Evolutionary conservation across 2,888 invertebrate genomes (phyloP).

Genomic region (Ophraella communa): DNA sequence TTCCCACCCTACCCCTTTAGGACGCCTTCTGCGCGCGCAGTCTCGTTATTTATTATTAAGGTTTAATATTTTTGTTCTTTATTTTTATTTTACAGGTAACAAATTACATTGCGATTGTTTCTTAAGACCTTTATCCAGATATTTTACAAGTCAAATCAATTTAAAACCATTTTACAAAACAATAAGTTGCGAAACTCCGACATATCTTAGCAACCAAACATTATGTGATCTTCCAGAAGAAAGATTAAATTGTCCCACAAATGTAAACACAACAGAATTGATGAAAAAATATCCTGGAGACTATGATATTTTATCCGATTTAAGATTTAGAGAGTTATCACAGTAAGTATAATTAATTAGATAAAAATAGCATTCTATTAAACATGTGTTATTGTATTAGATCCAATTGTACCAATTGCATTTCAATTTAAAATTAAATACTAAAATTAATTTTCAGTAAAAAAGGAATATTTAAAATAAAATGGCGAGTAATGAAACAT

Average conservation of each 20-base stretch:
- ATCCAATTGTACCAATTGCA: too few species aligned
- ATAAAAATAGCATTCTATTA: not conserved
- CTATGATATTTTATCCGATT: slow-evolving; percentile 74
- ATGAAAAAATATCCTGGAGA: slow-evolving; percentile 59
- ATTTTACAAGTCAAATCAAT: slow-evolving; percentile 62
- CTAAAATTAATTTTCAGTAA: slow-evolving; percentile 59
- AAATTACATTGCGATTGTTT: slow-evolving; percentile 80
- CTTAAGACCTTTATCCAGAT: slow-evolving; percentile 73
- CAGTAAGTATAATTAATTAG: slow-evolving; percentile 67
- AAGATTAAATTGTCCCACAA: slow-evolving; percentile 69
- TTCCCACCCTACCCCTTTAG: too few species aligned
- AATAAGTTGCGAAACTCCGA: slow-evolving; percentile 70
- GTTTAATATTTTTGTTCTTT: not conserved
- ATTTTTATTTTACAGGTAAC: slow-evolving; percentile 66
- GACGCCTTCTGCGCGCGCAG: too few species aligned
- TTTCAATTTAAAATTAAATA: not conserved
- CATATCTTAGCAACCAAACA: slow-evolving; percentile 62
- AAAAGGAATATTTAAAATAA: slow-evolving; percentile 63
- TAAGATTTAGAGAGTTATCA: slow-evolving; percentile 75
- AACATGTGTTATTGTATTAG: too few species aligned
- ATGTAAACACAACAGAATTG: slow-evolving; percentile 61
- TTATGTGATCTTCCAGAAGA: slow-evolving; percentile 72
- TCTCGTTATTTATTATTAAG: too few species aligned
- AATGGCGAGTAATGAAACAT: slow-evolving; percentile 77
- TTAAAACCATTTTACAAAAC: slow-evolving; percentile 63